Evolutionary conservation across 2,888 invertebrate species (phyloP).

Genomic region (Dryobotodes eremita): DNA sequence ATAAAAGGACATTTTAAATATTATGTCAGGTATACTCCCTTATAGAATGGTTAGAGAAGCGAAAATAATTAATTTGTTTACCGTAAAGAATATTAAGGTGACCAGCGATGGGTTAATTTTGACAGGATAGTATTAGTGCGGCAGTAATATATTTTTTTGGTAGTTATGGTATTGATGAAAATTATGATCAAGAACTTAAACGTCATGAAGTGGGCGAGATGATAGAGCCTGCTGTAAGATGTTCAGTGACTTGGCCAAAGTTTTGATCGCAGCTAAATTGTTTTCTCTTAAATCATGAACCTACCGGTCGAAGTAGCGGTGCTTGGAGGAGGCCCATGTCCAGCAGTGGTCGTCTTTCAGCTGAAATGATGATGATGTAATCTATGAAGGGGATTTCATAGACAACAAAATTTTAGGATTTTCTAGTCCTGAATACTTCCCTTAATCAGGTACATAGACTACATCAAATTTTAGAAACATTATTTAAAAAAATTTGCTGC

Average conservation of each 20-base stretch:
- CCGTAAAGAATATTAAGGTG: not conserved
- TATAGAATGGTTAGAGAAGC: not conserved
- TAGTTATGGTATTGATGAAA: not conserved
- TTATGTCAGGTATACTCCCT: not conserved
- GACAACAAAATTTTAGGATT: too few relatives aligned
- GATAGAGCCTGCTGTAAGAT: not conserved
- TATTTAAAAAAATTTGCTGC: not conserved
- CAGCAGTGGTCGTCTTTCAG: too few relatives aligned
- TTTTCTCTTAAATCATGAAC: too few relatives aligned
- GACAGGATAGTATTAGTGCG: not conserved
- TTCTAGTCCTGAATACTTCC: too few relatives aligned
- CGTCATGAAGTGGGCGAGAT: not conserved
- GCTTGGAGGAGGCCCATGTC: too few relatives aligned
- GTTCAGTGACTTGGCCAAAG: too few relatives aligned
- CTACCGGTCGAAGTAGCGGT: too few relatives aligned
- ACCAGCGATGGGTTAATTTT: not conserved
- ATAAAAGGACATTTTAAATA: slow-evolving; percentile 30
- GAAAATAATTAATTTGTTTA: not conserved
- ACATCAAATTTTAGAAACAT: not conserved
- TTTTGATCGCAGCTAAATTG: too few relatives aligned
- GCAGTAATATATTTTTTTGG: too few relatives aligned
- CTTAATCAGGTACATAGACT: not conserved
- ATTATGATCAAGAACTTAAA: not conserved
- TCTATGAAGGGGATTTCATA: too few relatives aligned
- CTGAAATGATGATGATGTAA: too few relatives aligned